A percentile compares a stretch with the other conserved stretches of the same genome.
These are phyloP conservation scores for Sinocyclocheilus maitianheensis DNA, from an alignment of 2,113 vertebrate species.

Conservation along the genomic window DNA sequence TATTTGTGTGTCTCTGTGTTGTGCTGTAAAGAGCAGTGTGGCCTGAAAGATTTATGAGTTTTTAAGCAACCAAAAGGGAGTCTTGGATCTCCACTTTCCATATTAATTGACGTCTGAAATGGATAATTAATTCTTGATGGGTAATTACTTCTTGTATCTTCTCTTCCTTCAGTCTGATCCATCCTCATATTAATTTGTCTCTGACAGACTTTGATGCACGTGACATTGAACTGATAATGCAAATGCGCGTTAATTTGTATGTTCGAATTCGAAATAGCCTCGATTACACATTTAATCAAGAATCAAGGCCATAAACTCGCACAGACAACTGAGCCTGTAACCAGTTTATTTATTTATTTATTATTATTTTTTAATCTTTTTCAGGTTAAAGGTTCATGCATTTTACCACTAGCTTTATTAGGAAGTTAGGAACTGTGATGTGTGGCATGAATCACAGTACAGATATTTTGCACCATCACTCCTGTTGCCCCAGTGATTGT, in stretches of 20 bases:
- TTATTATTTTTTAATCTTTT: not conserved
- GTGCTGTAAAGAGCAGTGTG: conserved; percentile 18
- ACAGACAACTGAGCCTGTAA: not conserved
- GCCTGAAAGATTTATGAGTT: conserved; percentile 30
- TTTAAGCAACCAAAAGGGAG: conserved; percentile 37
- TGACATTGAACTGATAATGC: conserved; percentile 23
- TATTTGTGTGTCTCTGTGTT: not conserved
- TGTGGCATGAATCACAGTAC: not conserved
- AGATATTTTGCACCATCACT: not conserved
- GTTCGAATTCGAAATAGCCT: not conserved
- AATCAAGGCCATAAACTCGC: not conserved
- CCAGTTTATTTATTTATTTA: not conserved
- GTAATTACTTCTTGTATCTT: conserved; percentile 66
- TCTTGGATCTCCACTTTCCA: conserved; percentile 60
- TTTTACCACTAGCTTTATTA: not conserved
- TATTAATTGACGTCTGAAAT: conserved; percentile 72
- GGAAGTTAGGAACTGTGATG: not conserved
- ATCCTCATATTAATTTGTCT: conserved; percentile 67
- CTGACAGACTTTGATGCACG: conserved; percentile 52
- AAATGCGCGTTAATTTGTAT: conserved; percentile 5
- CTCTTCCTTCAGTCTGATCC: conserved; percentile 64
- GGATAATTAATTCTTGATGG: conserved; percentile 76
- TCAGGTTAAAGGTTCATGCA: conserved; percentile 6
- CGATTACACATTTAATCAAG: not conserved
- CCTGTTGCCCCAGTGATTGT: not conserved